Base-by-base conservation (phyloP, 2,113 vertebrate species). In the Oryzias melastigma region DNA sequence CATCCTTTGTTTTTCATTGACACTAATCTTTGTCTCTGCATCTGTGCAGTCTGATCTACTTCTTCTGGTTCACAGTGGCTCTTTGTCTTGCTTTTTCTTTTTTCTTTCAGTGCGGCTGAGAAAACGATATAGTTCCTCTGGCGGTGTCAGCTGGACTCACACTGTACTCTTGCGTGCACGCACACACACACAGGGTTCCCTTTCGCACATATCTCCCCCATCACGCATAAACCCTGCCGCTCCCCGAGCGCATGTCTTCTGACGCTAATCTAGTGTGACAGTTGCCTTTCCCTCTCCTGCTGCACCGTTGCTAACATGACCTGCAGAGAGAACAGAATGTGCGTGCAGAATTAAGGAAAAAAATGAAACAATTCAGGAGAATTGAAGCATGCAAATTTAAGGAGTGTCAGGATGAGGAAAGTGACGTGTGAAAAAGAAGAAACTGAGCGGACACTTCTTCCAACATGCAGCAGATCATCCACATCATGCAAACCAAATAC, bases 201-300 rank as follows among this genome's bases (percentile, higher is more conserved):
- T 35, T 20, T 24, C 19, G 18, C 42, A 60, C 56, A 65, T 14
- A 58, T 22, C 12, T 16, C 56, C 35, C 25, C 53, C 52, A 49
- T 52, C 40, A 42, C 14, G 65, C 68, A 67, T 29, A 49, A n/a
- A 46, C 68, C 51, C 12, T 75, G 60, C 75, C 70, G 71, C 73
- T 47, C 69, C 61, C 59, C 53, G 14, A n/a, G 57, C 44, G 60
- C 52, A 40, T 65, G 57, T 75, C 57, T 51, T 35, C 46, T 69
- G 43, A 85, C 43, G 29, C 55, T 84, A 78, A 88, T 80, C 45
- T 65, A 65, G 42, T 12, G 74, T 80, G 88, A 87, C 86, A 82
- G 51, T 73, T 75, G 73, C 73, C 81, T 81, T 85, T 81, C 65
- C 52, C 55, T 77, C 41, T 6, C 29, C 73, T 57, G 62, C 68